Base-by-base conservation (phyloP, 2,113 vertebrate genomes). In the Nestor notabilis region DNA sequence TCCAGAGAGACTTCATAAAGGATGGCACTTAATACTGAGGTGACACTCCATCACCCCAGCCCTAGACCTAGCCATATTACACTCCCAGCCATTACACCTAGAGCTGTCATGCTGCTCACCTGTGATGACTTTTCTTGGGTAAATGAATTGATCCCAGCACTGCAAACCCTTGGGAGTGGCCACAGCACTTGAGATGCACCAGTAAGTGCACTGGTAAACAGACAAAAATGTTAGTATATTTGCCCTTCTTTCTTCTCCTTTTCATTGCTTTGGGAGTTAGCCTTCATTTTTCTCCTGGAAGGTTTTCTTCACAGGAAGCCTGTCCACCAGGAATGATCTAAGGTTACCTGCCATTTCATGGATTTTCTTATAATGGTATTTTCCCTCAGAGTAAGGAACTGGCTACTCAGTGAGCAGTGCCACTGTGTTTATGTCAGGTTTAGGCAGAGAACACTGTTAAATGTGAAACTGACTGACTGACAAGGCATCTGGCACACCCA, bases 401-500 rank as follows among this genome's bases (percentile, higher is more conserved):
- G 60, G 23, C 21, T 63, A 68, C n/a, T 72, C 53, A 21, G 21
- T 64, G 35, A 93, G 41, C 19, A 35, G 8, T n/a, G 20, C 13
- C 61, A 81, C 41, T 44, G 58, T 68, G 58, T 64, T 91, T 90
- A 80, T 76, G 49, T 84, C 65, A 89, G 39, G 53, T 75, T 70
- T 78, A 49, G 53, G 58, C 35, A 86, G 28, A 83, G 39, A 82
- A n/a, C 29, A 33, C 41, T 47, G 70, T 64, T 92, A 93, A 83
- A 91, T 43, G 60, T 66, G 75, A 91, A 91, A 69, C 28, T 93
- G 66, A 71, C 61, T 90, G 44, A 85, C 31, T 85, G 66, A 93
- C 63, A 83, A 92, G 76, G 88, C 92, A 97, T 97, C 95, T 96
- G 96, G 93, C 78, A 81, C 61, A 82, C 14, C 47, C 52, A 20